phyloP scores from a whole-genome alignment of 35 echinoderm and acorn worm species.

The Diadema setosum region DNA sequence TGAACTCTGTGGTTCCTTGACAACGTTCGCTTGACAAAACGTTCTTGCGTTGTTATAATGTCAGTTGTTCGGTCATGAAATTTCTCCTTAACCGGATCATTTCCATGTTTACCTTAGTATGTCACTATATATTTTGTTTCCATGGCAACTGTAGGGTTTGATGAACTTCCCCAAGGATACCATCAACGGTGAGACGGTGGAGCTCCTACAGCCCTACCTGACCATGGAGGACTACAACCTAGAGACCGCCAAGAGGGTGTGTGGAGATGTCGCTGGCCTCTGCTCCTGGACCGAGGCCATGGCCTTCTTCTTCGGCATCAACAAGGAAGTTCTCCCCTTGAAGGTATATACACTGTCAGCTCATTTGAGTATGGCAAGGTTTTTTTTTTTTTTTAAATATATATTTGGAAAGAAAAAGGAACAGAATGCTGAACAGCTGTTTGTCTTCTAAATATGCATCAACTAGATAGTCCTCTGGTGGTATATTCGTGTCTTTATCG shows the following conservation, averaged over 20 bases:
- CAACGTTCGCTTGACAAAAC: no score
- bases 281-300: slow-evolving; percentile 92
- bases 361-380: no score
- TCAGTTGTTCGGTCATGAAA: no score
- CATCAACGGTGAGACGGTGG: slow-evolving; percentile 94
- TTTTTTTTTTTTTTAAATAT: neutral
- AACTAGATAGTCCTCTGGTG: no score
- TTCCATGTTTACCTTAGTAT: neutral
- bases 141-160: neutral
- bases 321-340: slow-evolving; percentile 95
- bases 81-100: neutral
- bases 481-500: no score
- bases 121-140: neutral
- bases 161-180: slow-evolving; percentile 62
- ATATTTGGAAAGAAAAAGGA: no score
- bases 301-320: slow-evolving; percentile 94
- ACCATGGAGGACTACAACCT: slow-evolving; percentile 87
- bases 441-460: no score
- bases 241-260: slow-evolving; percentile 78
- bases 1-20: no score
- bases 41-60: no score
- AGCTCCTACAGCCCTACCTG: slow-evolving; percentile 80
- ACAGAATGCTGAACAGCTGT: neutral
- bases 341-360: no score
- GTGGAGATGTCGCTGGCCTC: slow-evolving; percentile 96